Evolutionary conservation across 2,797 vertebrate species (phyloP).

Genomic region (Coracias cyanogaster): DNA sequence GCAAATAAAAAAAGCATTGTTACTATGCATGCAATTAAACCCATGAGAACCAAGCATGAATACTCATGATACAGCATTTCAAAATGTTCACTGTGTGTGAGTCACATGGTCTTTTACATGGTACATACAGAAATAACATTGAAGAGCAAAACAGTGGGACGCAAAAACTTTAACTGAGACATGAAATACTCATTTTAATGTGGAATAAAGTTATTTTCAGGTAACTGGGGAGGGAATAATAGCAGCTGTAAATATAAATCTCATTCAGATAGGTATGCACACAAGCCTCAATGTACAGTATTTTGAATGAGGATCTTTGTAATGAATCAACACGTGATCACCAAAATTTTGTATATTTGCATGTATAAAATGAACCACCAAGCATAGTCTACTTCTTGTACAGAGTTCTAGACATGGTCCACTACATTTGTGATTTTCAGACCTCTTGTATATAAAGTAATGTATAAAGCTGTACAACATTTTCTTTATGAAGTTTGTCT

Average conservation of each 20-base stretch:
- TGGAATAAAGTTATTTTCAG: background rate
- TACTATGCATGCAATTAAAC: background rate
- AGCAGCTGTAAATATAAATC: background rate
- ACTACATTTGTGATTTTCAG: constrained; percentile 4
- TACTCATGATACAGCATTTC: background rate
- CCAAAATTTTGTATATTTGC: background rate
- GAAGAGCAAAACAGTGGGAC: background rate
- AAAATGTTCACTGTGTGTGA: background rate
- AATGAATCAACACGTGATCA: constrained; percentile 3
- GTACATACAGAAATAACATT: background rate
- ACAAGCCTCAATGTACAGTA: background rate
- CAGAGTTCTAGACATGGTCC: background rate
- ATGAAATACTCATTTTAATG: background rate
- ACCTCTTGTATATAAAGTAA: background rate
- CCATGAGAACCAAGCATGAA: background rate
- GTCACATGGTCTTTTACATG: background rate
- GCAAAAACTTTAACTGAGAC: background rate
- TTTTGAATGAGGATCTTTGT: background rate
- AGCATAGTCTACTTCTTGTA: background rate
- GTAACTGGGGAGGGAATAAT: background rate
- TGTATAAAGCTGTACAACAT: background rate
- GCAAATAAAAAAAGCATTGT: background rate
- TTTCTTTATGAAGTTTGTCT: background rate
- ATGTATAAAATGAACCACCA: background rate
- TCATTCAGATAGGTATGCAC: background rate